These are phyloP conservation scores for Rugalucina vietnamica DNA, from an alignment of 2,888 invertebrate species.

Conservation along the genomic window DNA sequence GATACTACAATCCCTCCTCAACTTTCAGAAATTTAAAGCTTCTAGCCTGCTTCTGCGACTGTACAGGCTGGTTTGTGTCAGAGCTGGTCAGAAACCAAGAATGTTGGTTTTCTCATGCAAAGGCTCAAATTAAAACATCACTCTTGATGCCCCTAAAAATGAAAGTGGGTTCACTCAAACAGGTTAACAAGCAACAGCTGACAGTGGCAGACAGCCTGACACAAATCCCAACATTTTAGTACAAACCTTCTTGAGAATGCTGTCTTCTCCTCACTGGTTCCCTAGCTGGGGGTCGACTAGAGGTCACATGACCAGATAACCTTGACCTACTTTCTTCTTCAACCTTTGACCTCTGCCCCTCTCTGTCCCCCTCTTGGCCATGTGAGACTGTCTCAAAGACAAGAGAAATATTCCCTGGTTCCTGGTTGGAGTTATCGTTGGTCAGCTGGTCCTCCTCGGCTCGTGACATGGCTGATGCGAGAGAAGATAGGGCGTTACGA, in stretches of 20 bases:
- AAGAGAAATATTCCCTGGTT: background rate
- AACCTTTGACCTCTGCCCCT: background rate
- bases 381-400: background rate
- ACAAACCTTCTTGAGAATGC: background rate
- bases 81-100: too few relatives aligned
- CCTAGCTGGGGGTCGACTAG: background rate
- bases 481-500: constrained; percentile 73
- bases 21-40: too few relatives aligned
- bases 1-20: too few relatives aligned
- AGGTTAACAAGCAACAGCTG: too few relatives aligned
- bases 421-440: background rate
- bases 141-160: too few relatives aligned
- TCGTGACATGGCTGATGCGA: constrained; percentile 34
- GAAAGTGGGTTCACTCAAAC: too few relatives aligned
- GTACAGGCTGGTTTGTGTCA: too few relatives aligned
- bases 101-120: too few relatives aligned
- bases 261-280: background rate
- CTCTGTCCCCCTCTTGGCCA: background rate
- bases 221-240: too few relatives aligned
- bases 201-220: too few relatives aligned
- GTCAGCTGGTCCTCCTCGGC: background rate
- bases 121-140: too few relatives aligned
- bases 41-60: too few relatives aligned
- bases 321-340: background rate
- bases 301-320: background rate